A percentile compares a stretch with the other conserved stretches of the same genome.
Conservation (phyloP, 2,113 vertebrate genomes). For the Bubalus kerabau region DNA sequence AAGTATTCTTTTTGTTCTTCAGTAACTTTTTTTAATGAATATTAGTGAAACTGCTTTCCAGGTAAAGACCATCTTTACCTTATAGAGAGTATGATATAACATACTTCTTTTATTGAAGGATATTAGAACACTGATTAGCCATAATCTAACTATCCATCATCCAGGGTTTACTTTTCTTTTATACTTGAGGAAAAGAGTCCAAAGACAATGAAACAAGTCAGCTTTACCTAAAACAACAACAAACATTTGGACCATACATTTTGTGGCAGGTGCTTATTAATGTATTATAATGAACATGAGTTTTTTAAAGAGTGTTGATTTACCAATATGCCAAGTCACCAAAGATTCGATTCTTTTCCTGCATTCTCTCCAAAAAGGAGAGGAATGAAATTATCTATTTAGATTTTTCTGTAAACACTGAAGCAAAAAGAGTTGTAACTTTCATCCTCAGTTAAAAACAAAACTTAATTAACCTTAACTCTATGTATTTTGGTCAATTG, state of each 20-base stretch:
- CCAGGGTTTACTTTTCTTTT: neutral
- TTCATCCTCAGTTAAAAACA: neutral
- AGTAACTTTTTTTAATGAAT: neutral
- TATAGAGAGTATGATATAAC: neutral
- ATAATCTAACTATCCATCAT: neutral
- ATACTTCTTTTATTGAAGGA: neutral
- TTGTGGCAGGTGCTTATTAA: neutral
- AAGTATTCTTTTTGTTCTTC: neutral
- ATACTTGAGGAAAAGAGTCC: neutral
- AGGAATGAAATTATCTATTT: neutral
- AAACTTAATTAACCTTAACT: constrained; percentile 20
- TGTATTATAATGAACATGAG: neutral
- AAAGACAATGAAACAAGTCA: neutral
- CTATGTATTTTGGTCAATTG: neutral
- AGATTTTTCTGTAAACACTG: neutral
- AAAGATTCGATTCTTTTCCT: neutral
- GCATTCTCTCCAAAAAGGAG: neutral
- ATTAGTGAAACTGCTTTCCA: neutral
- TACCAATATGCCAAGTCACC: neutral
- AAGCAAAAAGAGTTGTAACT: neutral
- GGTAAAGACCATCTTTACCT: neutral
- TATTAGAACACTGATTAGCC: neutral
- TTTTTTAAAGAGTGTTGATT: neutral
- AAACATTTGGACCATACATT: neutral
- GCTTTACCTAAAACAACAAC: neutral